Evolutionary conservation across 2,888 invertebrate species (phyloP).

Genomic region (Athrips mouffetella): DNA sequence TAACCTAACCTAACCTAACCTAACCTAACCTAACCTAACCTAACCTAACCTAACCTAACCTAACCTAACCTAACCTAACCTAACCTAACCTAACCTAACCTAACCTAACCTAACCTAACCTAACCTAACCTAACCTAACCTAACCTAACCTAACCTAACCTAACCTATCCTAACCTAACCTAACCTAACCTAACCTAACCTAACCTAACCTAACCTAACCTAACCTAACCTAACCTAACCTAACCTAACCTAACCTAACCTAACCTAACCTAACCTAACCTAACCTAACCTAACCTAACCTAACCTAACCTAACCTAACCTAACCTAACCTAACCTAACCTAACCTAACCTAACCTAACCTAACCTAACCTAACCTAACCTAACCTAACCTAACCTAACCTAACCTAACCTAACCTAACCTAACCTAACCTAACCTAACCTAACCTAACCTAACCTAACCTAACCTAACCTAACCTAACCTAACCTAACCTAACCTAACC

Average conservation of each 20-base stretch:
- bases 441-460: conserved; percentile 9
- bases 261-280: conserved; percentile 17
- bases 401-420: conserved; percentile 6
- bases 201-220: conserved; percentile 18
- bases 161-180: conserved; percentile 14
- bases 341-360: conserved; percentile 9
- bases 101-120: conserved; percentile 7
- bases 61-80: conserved; percentile 10
- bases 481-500: conserved; percentile 9
- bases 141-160: conserved; percentile 14
- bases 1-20: conserved; percentile 2
- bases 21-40: not conserved
- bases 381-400: conserved; percentile 8
- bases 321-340: conserved; percentile 9
- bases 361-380: conserved; percentile 8
- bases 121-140: conserved; percentile 14
- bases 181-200: conserved; percentile 17
- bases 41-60: conserved; percentile 8
- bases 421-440: conserved; percentile 9
- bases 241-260: conserved; percentile 16
- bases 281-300: conserved; percentile 14
- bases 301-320: conserved; percentile 13
- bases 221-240: conserved; percentile 18
- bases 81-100: not conserved
- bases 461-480: conserved; percentile 9